These are phyloP conservation scores for Bovichtus diacanthus DNA, from an alignment of 2,797 vertebrate species.

Conservation along the genomic window DNA sequence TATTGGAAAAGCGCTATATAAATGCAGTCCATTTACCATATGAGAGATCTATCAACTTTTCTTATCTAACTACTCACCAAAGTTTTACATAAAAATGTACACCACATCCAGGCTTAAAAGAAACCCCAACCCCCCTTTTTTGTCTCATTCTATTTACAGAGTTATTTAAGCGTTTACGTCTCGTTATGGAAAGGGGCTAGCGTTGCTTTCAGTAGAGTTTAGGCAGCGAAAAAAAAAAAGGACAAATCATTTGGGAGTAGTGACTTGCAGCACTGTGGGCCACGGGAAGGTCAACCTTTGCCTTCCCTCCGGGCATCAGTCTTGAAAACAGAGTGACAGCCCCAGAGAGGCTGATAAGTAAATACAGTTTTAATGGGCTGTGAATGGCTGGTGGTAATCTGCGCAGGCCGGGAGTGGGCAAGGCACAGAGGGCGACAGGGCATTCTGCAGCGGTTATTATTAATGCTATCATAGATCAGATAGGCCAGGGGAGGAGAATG, in stretches of 20 bases:
- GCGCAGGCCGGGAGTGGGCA: slow-evolving; percentile 63
- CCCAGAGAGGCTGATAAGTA: slow-evolving; percentile 84
- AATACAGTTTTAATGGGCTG: slow-evolving; percentile 86
- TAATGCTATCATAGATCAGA: slow-evolving; percentile 87
- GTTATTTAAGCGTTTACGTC: slow-evolving; percentile 8
- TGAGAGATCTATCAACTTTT: neutral
- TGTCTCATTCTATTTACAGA: slow-evolving; percentile 13
- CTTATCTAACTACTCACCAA: neutral
- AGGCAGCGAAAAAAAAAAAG: slow-evolving; percentile 39
- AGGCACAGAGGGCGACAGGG: slow-evolving; percentile 73
- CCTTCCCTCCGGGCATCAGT: slow-evolving; percentile 76
- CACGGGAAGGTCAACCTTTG: slow-evolving; percentile 79
- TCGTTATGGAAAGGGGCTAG: slow-evolving; percentile 5
- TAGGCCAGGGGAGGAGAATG: slow-evolving; percentile 76
- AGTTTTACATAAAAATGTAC: too few relatives aligned
- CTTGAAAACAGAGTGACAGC: slow-evolving; percentile 81
- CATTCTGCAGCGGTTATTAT: slow-evolving; percentile 81
- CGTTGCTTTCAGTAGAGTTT: slow-evolving; percentile 40
- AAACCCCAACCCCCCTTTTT: too few relatives aligned
- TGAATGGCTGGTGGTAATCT: slow-evolving; percentile 83
- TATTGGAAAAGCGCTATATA: too few relatives aligned
- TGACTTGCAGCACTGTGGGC: slow-evolving; percentile 61
- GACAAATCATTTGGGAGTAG: slow-evolving; percentile 46
- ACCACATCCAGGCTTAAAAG: too few relatives aligned
- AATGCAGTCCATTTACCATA: too few relatives aligned